Conservation (phyloP, 2,888 invertebrate genomes). For the Mechanitis messenoides region DNA sequence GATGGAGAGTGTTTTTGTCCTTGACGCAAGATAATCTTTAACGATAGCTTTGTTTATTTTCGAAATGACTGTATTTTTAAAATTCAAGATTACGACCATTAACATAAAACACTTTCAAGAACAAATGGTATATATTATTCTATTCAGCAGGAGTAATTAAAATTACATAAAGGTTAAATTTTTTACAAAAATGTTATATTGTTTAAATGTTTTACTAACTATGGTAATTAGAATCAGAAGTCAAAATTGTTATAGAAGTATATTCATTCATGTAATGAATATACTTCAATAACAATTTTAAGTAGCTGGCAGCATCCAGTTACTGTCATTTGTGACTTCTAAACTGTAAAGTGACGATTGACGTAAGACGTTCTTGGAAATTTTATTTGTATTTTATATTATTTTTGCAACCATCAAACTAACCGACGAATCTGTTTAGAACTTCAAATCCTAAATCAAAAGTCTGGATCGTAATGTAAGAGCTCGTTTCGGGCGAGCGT, state of each 20-base stretch:
- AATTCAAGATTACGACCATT: too few species aligned
- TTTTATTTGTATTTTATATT: conserved; percentile 8
- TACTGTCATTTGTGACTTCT: conserved; percentile 7
- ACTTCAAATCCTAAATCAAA: conserved; percentile 16
- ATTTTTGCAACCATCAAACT: conserved; percentile 23
- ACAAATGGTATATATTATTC: too few species aligned
- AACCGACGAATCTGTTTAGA: conserved; percentile 24
- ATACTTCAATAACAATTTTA: not conserved
- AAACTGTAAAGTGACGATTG: conserved; percentile 10
- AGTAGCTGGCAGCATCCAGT: not conserved
- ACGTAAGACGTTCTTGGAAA: conserved; percentile 11
- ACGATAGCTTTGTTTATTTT: not conserved
- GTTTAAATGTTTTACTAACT: too few species aligned
- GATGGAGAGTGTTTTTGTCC: not conserved
- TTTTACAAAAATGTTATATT: too few species aligned
- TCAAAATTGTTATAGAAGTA: too few species aligned
- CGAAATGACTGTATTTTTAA: not conserved
- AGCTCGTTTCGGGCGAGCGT: conserved; percentile 57
- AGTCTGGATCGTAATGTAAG: conserved; percentile 62
- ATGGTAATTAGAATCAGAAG: too few species aligned
- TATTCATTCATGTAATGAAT: too few species aligned
- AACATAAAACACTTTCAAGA: too few species aligned
- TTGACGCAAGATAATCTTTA: conserved; percentile 18
- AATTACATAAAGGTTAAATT: not conserved
- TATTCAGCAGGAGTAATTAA: not conserved